These are phyloP conservation scores for Rhynchonycteris naso DNA, from an alignment of 2,797 vertebrate genomes.

Conservation along the genomic window DNA sequence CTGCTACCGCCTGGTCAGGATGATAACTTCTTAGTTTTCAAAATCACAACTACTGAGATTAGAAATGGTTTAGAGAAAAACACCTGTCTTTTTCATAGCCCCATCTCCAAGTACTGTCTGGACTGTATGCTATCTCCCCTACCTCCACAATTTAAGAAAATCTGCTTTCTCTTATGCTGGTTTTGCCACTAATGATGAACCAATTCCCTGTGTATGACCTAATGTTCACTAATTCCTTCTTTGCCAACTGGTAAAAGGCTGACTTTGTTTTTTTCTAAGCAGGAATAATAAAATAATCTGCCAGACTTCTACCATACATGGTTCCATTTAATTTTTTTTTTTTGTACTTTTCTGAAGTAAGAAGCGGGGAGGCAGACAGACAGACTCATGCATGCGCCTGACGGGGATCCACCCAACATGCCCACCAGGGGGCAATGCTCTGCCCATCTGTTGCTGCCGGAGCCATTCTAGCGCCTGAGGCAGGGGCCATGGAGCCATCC, in stretches of 20 bases:
- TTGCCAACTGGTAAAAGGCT: conserved; percentile 61
- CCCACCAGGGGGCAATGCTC: too few species aligned
- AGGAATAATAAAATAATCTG: conserved; percentile 72
- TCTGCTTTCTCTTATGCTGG: conserved; percentile 60
- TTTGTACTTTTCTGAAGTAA: too few species aligned
- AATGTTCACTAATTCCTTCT: conserved; percentile 70
- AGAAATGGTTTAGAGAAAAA: neutral
- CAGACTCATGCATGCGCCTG: too few species aligned
- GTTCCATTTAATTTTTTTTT: conserved; percentile 22
- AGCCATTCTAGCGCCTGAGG: too few species aligned
- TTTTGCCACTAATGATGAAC: conserved; percentile 72
- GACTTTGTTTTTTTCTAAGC: conserved; percentile 70
- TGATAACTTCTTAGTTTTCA: conserved; percentile 46
- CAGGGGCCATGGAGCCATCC: too few species aligned
- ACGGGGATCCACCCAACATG: too few species aligned
- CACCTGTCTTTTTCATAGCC: neutral
- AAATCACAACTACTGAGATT: neutral
- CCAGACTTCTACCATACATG: conserved; percentile 33
- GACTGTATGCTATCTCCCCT: neutral
- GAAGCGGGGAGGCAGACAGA: too few species aligned
- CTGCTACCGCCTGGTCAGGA: too few species aligned
- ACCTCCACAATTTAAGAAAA: conserved; percentile 22
- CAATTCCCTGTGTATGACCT: conserved; percentile 51
- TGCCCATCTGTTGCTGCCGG: too few species aligned
- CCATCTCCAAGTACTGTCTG: neutral